Conservation (phyloP, 2,797 vertebrate species). For the Xerus rutilus region DNA sequence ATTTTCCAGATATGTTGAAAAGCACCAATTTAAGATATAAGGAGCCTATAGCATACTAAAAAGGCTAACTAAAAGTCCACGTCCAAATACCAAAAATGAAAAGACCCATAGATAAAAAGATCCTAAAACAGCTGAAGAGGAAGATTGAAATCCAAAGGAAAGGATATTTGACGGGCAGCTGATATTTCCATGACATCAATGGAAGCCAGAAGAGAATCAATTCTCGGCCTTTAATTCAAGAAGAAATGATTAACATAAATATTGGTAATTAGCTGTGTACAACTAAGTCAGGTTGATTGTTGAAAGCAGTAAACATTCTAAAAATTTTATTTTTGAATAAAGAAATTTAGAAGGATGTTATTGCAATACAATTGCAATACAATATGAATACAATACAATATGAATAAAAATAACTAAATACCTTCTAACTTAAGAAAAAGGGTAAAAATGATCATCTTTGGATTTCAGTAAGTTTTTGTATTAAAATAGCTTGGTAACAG, state of each 20-base stretch:
- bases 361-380: neutral
- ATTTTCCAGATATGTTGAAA: neutral
- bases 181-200: neutral
- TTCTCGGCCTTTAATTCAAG: neutral
- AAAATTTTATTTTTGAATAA: neutral
- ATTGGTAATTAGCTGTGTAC: neutral
- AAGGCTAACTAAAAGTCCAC: neutral
- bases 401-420: neutral
- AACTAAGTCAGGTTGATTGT: neutral
- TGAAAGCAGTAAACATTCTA: neutral
- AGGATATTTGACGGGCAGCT: neutral
- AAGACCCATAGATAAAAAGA: no score
- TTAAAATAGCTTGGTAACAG: neutral
- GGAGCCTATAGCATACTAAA: neutral
- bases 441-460: neutral
- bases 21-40: neutral
- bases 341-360: neutral
- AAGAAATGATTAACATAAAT: neutral
- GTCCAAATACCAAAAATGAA: neutral
- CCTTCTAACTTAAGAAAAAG: neutral
- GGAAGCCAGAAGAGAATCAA: neutral
- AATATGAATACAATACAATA: no score
- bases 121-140: neutral
- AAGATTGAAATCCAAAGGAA: neutral
- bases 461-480: neutral